Percentiles rank a stretch among this genome's conserved stretches.
Evolutionary conservation across 2,797 vertebrate species (phyloP).

Genomic region (Cheracebus regulus): DNA sequence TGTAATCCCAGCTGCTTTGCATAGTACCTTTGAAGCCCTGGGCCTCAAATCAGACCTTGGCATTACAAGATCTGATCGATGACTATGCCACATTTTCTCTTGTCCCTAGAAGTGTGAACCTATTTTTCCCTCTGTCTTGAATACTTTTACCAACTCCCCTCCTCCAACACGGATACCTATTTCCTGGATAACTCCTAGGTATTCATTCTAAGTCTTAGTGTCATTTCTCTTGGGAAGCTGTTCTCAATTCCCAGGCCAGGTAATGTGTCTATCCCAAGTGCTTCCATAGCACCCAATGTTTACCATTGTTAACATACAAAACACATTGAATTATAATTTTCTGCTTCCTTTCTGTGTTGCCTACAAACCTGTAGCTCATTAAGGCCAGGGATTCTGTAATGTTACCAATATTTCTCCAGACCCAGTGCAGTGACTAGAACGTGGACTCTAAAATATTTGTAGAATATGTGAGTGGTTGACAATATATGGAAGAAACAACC

Average conservation of each 20-base stretch:
- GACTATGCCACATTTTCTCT: background rate
- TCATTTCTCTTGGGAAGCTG: background rate
- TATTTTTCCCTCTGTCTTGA: background rate
- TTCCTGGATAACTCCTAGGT: background rate
- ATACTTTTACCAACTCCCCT: background rate
- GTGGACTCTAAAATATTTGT: background rate
- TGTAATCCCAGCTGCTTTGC: background rate
- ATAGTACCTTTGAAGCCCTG: background rate
- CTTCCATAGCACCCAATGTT: background rate
- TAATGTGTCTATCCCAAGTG: background rate
- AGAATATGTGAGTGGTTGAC: background rate
- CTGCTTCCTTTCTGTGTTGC: background rate
- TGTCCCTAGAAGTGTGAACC: background rate
- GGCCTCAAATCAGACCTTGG: background rate
- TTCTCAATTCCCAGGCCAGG: background rate
- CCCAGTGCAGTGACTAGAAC: background rate
- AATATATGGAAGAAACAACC: background rate
- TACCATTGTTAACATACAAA: background rate
- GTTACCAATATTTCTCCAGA: background rate
- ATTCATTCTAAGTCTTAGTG: background rate
- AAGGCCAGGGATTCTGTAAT: background rate
- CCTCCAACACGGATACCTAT: background rate
- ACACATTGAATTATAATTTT: background rate
- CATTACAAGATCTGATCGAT: background rate
- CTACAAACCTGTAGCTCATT: background rate